Percentiles rank a stretch among this genome's conserved stretches.
phyloP scores from a whole-genome alignment of 2,797 vertebrate genomes.

The Gymnothorax reevesii region DNA sequence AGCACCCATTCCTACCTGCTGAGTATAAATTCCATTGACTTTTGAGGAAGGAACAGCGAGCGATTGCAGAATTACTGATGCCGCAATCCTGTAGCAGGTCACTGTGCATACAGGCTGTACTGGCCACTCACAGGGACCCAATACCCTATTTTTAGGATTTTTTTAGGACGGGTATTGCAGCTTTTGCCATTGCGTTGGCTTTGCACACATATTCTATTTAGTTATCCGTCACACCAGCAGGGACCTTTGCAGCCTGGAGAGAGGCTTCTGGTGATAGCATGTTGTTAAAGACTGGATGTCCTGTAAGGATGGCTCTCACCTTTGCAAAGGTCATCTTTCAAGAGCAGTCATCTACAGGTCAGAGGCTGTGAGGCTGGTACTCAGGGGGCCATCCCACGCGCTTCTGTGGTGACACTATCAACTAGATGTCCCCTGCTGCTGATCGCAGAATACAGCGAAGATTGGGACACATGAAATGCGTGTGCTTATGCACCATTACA shows the following conservation, averaged over 20 bases:
- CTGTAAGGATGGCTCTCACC: neutral
- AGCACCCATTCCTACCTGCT: neutral
- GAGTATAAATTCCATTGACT: slow-evolving; percentile 1
- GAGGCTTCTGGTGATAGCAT: neutral
- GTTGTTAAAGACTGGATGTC: neutral
- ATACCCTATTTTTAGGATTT: neutral
- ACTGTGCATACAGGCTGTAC: neutral
- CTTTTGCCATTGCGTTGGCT: neutral
- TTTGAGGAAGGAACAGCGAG: neutral
- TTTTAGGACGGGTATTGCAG: neutral
- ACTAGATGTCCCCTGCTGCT: neutral
- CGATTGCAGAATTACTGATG: neutral
- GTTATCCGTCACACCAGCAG: neutral
- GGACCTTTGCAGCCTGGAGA: neutral
- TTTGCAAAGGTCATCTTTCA: neutral
- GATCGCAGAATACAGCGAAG: neutral
- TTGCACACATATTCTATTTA: neutral
- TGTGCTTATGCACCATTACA: neutral
- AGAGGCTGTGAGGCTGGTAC: neutral
- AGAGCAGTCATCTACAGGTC: neutral
- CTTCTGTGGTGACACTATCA: neutral
- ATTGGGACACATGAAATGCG: neutral
- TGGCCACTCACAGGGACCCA: neutral
- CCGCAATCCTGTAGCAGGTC: too few relatives aligned
- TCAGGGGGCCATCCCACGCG: too few relatives aligned